A percentile compares a stretch with the other conserved stretches of the same genome.
These are phyloP conservation scores for Coelopa frigida DNA, from an alignment of 1,140 invertebrate genomes.

Conservation along the genomic window DNA sequence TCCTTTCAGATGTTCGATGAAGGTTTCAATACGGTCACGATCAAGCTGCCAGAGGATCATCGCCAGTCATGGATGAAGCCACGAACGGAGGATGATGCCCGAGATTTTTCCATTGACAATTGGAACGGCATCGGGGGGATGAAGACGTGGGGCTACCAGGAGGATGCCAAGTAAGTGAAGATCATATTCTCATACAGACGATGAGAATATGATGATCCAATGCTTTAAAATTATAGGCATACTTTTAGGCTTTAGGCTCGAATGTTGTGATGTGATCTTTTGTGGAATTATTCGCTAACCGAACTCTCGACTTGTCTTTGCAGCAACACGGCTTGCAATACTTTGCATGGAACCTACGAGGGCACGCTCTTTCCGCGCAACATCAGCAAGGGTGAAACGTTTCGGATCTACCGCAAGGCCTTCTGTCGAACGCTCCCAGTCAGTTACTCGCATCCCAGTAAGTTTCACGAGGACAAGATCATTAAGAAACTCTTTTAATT, in stretches of 20 bases:
- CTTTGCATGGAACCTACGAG: constrained; percentile 54
- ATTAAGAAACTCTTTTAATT: neutral
- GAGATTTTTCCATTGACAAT: constrained; percentile 46
- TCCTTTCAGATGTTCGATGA: constrained; percentile 53
- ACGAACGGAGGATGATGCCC: constrained; percentile 9
- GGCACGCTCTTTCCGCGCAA: constrained; percentile 54
- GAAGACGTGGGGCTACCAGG: constrained; percentile 52
- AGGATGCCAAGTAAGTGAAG: constrained; percentile 29
- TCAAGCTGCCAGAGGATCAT: constrained; percentile 39
- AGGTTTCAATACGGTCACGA: constrained; percentile 50
- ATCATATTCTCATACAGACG: neutral
- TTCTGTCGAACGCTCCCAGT: constrained; percentile 61
- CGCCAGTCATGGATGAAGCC: constrained; percentile 1
- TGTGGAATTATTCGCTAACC: neutral
- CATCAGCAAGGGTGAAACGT: constrained; percentile 47
- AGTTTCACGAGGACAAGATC: constrained; percentile 5
- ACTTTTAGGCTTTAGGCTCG: too few species aligned
- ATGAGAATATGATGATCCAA: neutral
- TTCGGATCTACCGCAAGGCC: constrained; percentile 57
- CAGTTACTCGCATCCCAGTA: constrained; percentile 39
- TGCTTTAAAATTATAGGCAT: too few species aligned
- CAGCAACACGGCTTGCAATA: constrained; percentile 51
- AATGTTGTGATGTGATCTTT: neutral
- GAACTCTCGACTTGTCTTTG: neutral
- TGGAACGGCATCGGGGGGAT: constrained; percentile 56